These are phyloP conservation scores for Tethya wilhelma DNA, from an alignment of 37 sponge, comb jelly and placozoan species.

Conservation along the genomic window DNA sequence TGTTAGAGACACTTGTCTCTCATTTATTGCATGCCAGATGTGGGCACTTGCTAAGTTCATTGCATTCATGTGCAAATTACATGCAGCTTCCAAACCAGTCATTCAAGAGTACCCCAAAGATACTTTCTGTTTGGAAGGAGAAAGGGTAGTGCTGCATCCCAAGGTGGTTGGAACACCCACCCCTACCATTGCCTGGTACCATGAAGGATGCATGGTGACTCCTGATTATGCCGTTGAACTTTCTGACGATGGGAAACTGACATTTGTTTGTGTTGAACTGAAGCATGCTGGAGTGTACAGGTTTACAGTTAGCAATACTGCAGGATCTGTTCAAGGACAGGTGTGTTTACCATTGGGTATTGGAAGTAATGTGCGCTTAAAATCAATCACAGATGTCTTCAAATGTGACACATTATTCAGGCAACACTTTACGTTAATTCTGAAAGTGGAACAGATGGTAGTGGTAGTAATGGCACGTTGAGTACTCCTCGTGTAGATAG, in stretches of 20 bases:
- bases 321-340: conserved; percentile 48
- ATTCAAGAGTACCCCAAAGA: conserved; percentile 25
- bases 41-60: not conserved
- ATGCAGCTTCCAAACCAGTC: conserved; percentile 28
- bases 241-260: conserved; percentile 18
- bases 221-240: conserved; percentile 44
- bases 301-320: conserved; percentile 54
- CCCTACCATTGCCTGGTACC: conserved; percentile 44
- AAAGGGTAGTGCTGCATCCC: conserved; percentile 14
- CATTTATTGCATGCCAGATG: not conserved
- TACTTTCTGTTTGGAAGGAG: conserved; percentile 19
- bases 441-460: not conserved
- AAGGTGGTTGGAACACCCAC: conserved; percentile 36
- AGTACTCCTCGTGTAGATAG: not conserved
- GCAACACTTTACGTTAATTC: not conserved
- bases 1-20: not conserved
- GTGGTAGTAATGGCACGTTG: not conserved
- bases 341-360: conserved; percentile 3
- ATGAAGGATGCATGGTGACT: conserved; percentile 35
- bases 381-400: not conserved
- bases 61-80: not conserved
- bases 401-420: not conserved
- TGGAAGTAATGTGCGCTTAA: not conserved
- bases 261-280: conserved; percentile 29
- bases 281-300: conserved; percentile 52